These are phyloP conservation scores for Phyto melanocephala DNA, from an alignment of 2,888 invertebrate genomes.

Conservation along the genomic window DNA sequence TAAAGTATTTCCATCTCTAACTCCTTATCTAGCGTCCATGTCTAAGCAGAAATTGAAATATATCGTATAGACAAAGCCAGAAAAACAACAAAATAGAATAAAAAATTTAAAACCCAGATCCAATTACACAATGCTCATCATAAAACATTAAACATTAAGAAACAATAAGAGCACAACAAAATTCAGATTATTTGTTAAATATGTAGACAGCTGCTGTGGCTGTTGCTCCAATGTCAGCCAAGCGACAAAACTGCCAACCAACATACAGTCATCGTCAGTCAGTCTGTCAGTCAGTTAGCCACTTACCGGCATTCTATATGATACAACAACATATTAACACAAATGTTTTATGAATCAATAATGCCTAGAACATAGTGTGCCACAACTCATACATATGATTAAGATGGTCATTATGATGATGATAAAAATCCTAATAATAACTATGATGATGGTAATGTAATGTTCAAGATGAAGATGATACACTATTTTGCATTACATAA, in stretches of 20 bases:
- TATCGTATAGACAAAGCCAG: slow-evolving; percentile 35
- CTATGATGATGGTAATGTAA: not conserved
- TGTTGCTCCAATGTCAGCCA: slow-evolving; percentile 57
- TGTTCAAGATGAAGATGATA: slow-evolving; percentile 33
- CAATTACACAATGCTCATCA: slow-evolving; percentile 57
- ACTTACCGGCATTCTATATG: slow-evolving; percentile 10
- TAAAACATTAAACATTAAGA: slow-evolving; percentile 17
- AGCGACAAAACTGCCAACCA: not conserved
- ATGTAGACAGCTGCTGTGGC: slow-evolving; percentile 35
- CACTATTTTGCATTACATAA: slow-evolving; percentile 44
- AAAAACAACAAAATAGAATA: not conserved
- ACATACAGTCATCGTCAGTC: not conserved
- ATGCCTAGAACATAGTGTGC: not conserved
- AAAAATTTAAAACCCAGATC: slow-evolving; percentile 50
- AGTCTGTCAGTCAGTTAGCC: not conserved
- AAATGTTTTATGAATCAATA: not conserved
- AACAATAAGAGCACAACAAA: slow-evolving; percentile 22
- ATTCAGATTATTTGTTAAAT: slow-evolving; percentile 46
- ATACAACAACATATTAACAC: not conserved
- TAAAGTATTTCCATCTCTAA: slow-evolving; percentile 1
- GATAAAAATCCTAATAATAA: slow-evolving; percentile 36
- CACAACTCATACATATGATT: slow-evolving; percentile 15
- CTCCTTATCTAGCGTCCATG: slow-evolving; percentile 9
- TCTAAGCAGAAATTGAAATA: slow-evolving; percentile 39
- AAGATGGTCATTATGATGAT: slow-evolving; percentile 22